phyloP scores from a whole-genome alignment of 1,140 invertebrate species.

The Matsumurasca onukii region DNA sequence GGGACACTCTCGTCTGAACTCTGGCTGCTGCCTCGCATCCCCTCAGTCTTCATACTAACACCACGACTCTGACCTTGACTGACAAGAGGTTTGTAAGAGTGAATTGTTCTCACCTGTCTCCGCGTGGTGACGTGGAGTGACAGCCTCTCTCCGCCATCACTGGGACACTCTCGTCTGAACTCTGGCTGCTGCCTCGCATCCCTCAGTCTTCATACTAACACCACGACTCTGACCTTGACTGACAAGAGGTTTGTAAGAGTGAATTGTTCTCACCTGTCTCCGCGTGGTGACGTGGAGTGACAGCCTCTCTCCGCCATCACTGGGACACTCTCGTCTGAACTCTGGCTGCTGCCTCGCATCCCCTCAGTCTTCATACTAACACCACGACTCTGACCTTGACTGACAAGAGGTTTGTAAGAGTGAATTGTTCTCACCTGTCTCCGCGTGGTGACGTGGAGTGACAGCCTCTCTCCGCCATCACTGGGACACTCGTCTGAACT shows the following conservation, averaged over 20 bases:
- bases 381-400: conserved; percentile 53
- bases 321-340: conserved; percentile 57
- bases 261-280: too few species aligned
- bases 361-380: conserved; percentile 57
- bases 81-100: conserved; percentile 50
- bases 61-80: conserved; percentile 54
- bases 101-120: too few species aligned
- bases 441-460: conserved; percentile 41
- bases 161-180: conserved; percentile 57
- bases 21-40: conserved; percentile 56
- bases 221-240: too few species aligned
- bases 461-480: conserved; percentile 43
- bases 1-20: conserved; percentile 59
- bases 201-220: conserved; percentile 57
- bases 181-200: conserved; percentile 56
- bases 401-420: conserved; percentile 50
- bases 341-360: conserved; percentile 57
- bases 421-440: too few species aligned
- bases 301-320: conserved; percentile 43
- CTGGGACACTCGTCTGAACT: conserved; percentile 56
- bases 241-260: too few species aligned
- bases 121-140: conserved; percentile 41
- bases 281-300: conserved; percentile 41
- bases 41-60: conserved; percentile 56
- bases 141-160: conserved; percentile 43